phyloP scores from a whole-genome alignment of 1,140 invertebrate species.

The Drosophila pseudoobscura region DNA sequence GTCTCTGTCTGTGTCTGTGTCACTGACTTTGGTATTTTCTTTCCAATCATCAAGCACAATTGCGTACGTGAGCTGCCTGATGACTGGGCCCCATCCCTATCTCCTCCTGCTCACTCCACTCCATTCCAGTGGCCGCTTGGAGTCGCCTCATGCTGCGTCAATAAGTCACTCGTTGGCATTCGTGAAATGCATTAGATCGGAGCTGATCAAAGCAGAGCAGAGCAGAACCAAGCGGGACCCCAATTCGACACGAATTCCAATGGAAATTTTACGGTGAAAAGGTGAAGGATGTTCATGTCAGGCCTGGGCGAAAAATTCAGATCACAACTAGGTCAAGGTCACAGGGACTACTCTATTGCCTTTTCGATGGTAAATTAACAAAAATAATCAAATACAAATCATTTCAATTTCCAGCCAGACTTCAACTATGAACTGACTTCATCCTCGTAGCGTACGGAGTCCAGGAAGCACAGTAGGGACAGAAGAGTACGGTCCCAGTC shows the following conservation, averaged over 20 bases:
- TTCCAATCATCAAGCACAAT: conserved; percentile 53
- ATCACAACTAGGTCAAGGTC: no score
- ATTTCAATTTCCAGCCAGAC: no score
- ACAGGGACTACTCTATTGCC: no score
- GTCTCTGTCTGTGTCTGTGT: conserved; percentile 13
- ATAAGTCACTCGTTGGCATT: conserved; percentile 58
- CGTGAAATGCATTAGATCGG: conserved; percentile 45
- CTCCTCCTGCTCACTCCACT: conserved; percentile 1
- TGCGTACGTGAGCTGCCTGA: conserved; percentile 55
- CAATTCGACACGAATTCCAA: background rate
- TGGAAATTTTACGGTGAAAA: background rate
- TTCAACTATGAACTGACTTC: no score
- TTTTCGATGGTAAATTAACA: no score
- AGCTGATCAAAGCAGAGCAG: background rate
- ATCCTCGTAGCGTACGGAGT: no score
- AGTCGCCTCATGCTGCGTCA: conserved; percentile 49
- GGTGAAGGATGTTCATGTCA: background rate
- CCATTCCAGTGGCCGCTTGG: conserved; percentile 13
- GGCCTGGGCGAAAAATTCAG: background rate
- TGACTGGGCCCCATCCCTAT: conserved; percentile 8
- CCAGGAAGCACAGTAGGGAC: no score
- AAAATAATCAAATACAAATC: no score
- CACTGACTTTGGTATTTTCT: conserved; percentile 41
- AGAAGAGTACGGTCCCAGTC: no score
- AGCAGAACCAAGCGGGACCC: conserved; percentile 5